Percentiles rank a stretch among this genome's conserved stretches.
Evolutionary conservation across 2,113 vertebrate genomes (phyloP).

Genomic region (Tragulus kanchil): DNA sequence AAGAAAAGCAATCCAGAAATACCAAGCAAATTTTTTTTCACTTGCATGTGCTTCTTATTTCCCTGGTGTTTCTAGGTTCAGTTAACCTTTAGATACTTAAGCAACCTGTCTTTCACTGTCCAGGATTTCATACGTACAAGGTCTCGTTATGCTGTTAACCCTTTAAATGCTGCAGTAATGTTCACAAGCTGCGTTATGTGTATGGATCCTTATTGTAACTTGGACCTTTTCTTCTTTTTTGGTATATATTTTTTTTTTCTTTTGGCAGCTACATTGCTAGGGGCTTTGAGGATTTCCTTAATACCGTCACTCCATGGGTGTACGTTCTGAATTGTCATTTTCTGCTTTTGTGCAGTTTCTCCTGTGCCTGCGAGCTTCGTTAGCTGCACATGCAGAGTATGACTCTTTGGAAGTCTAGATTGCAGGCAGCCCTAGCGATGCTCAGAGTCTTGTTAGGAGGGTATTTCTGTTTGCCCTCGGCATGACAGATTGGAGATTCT

Average conservation of each 20-base stretch:
- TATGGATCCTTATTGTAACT: slow-evolving; percentile 63
- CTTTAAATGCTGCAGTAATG: slow-evolving; percentile 70
- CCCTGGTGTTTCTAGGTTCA: slow-evolving; percentile 72
- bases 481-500: slow-evolving; percentile 71
- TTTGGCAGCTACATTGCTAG: slow-evolving; percentile 71
- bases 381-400: slow-evolving; percentile 66
- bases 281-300: slow-evolving; percentile 73
- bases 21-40: slow-evolving; percentile 45
- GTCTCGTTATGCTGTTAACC: neutral
- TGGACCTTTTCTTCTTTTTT: neutral
- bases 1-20: slow-evolving; percentile 60
- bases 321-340: slow-evolving; percentile 74
- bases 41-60: slow-evolving; percentile 75
- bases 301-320: slow-evolving; percentile 64
- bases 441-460: slow-evolving; percentile 74
- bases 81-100: slow-evolving; percentile 72
- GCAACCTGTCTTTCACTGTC: slow-evolving; percentile 70
- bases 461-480: slow-evolving; percentile 57
- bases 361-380: slow-evolving; percentile 64
- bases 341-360: slow-evolving; percentile 76
- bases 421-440: slow-evolving; percentile 5
- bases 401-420: slow-evolving; percentile 50
- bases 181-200: slow-evolving; percentile 49
- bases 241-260: slow-evolving; percentile 18
- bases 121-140: slow-evolving; percentile 61